Base-by-base conservation (phyloP, 2,113 vertebrate genomes). In the Notiomystis cincta region DNA sequence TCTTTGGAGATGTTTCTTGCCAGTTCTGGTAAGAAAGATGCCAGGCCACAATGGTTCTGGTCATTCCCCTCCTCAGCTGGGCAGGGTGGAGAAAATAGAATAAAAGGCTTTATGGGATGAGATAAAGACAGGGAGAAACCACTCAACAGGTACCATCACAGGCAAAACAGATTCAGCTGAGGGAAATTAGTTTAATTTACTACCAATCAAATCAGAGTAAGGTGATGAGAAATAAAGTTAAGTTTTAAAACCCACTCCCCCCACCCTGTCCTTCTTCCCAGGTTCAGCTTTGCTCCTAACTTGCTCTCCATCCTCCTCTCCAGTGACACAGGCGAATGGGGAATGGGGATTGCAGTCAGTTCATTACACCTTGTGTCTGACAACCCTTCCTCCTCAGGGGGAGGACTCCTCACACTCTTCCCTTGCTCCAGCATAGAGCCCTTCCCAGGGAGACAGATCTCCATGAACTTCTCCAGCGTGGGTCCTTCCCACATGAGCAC, bases 271-370 rank as follows among this genome's bases (percentile, higher is more conserved):
- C 10, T 83, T 57, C 42, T 83, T 76, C 42, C 40, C 2, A 2
- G 9, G 15, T 40, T 80, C 18, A 87, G 3, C 15, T 75, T 70
- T 21, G 21, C 15, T 51, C 23, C 9, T 0, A 1, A 6, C 38
- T 76, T 61, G 40, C 37, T 44, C 6, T 61, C 5, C 15, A 2
- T 75, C 2, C 23, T 66, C 4, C 2, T 17, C 4, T 69, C 1
- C 2, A 50, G 28, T 11, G 1, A 31, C 0, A 0, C 44, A 50
- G 18, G 6, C 4, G 21, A 3, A 38, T 1, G 1, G 13, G 28
- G 11, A 77, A 35, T 54, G 14, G 35, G 5, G 9, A 10, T 22
- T 82, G 9, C 10, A 10, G 57, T 75, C 47, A 28, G 47, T 91
- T 62, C 22, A 28, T 86, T 38, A 33, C 7, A 12, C 0, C 0